Base-by-base conservation (phyloP, 2,888 invertebrate species). In the Habrosyne pyritoides region DNA sequence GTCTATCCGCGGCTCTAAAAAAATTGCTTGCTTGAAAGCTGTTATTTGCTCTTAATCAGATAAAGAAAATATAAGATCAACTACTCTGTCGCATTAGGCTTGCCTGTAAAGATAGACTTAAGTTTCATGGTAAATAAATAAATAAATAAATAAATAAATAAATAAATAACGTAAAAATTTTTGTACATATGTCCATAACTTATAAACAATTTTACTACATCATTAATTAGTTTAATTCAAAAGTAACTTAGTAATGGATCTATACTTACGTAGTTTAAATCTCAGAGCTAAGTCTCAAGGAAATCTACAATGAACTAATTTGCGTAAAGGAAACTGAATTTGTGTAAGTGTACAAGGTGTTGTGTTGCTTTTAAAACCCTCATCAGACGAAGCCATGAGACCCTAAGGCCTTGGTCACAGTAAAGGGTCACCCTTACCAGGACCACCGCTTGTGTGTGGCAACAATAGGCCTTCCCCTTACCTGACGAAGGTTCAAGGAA, bases 331-430 rank as follows among this genome's bases (percentile, higher is more conserved):
- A 33, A 4, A 33, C 33, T 0, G n/a, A n/a, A 33, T 33, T n/a
- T 6, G n/a, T 33, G 6, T 33, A 57, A 65, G 69, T 67, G 60
- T 72, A 64, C 57, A 60, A 77, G 77, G 76, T 70, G n/a, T n/a
- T n/a, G 67, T 76, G 71, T 77, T 77, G 76, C 79, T 79, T 81
- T 79, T 75, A 75, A 83, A 83, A 33, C 83, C 84, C 85, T 86
- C 81, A 80, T 86, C 84, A 85, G 73, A 75, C 62, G 79, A 84
- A 85, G 81, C 87, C n/a, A n/a, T 86, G 83, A 83, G 81, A 82
- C 83, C 79, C 76, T 71, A 74, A 74, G 76, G 71, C 78, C 80
- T 83, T 86, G 87, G 87, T 87, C 87, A 88, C 81, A 79, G 77
- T 75, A 72, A 70, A 79, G 79, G 79, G 78, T 77, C 71, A 69